A percentile compares a stretch with the other conserved stretches of the same genome.
Evolutionary conservation across 23 tunicate species (phyloP).

Genomic region (Styela plicata): DNA sequence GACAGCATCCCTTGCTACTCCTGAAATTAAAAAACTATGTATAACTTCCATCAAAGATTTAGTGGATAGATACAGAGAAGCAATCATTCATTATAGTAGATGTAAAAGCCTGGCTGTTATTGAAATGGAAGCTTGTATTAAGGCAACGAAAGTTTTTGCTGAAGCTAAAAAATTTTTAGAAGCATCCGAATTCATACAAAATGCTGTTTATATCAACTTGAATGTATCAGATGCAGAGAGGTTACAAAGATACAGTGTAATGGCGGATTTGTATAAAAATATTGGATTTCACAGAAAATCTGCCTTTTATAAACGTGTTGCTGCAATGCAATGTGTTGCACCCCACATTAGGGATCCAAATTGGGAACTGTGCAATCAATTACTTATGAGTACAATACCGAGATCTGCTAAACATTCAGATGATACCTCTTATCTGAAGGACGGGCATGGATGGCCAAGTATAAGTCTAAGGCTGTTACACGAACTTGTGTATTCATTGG

Average conservation of each 20-base stretch:
- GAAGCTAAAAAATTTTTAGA: slow-evolving; percentile 50
- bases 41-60: slow-evolving; percentile 71
- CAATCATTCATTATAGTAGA: slow-evolving; percentile 86
- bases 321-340: slow-evolving; percentile 99
- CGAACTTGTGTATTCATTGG: slow-evolving; percentile 74
- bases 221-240: slow-evolving; percentile 76
- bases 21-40: slow-evolving; percentile 66
- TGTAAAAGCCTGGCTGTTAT: slow-evolving; percentile 57
- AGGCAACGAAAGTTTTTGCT: slow-evolving; percentile 92
- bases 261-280: slow-evolving; percentile 77
- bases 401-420: slow-evolving; percentile 6
- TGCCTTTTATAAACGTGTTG: slow-evolving; percentile 88
- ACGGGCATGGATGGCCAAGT: slow-evolving; percentile 75
- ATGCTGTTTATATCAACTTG: slow-evolving; percentile 87
- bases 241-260: slow-evolving; percentile 55
- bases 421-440: neutral
- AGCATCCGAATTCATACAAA: slow-evolving; percentile 97
- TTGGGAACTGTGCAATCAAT: slow-evolving; percentile 70
- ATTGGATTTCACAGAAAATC: slow-evolving; percentile 90
- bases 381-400: slow-evolving; percentile 46
- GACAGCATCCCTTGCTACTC: neutral
- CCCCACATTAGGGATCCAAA: slow-evolving; percentile 59
- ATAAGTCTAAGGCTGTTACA: slow-evolving; percentile 72
- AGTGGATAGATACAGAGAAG: slow-evolving; percentile 88
- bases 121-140: slow-evolving; percentile 97